Conservation (phyloP, 1,140 invertebrate species). For the Drosophila setifemur region DNA sequence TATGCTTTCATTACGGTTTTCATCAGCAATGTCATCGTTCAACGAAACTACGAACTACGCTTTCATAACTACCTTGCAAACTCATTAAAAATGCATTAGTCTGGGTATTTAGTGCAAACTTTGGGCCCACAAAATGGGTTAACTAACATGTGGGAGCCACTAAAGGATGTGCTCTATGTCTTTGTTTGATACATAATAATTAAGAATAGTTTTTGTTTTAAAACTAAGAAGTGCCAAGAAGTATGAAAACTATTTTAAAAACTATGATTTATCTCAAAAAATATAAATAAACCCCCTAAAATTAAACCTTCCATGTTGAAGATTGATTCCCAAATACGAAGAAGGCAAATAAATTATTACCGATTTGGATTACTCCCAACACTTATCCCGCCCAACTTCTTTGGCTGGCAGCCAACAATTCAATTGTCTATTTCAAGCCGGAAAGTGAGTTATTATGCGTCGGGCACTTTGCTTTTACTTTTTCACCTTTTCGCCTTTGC, state of each 20-base stretch:
- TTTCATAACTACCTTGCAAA: slow-evolving; percentile 47
- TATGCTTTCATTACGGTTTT: slow-evolving; percentile 77
- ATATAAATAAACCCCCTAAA: no score
- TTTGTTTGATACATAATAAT: no score
- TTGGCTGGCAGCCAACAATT: slow-evolving; percentile 34
- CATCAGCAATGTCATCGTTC: slow-evolving; percentile 78
- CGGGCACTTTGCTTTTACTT: slow-evolving; percentile 61
- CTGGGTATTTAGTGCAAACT: slow-evolving; percentile 35
- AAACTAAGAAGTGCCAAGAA: no score
- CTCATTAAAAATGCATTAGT: slow-evolving; percentile 67
- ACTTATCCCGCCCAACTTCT: background rate
- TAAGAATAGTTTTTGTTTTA: no score
- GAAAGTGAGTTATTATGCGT: slow-evolving; percentile 57
- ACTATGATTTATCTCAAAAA: no score
- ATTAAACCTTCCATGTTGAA: no score
- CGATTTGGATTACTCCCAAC: background rate
- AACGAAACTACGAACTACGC: no score
- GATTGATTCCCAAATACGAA: no score
- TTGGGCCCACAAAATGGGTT: slow-evolving; percentile 28
- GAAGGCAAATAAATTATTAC: no score
- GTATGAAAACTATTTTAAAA: no score
- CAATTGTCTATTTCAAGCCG: slow-evolving; percentile 45
- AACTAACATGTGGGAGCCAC: background rate
- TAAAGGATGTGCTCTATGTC: slow-evolving; percentile 1
- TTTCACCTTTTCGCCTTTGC: slow-evolving; percentile 41